A percentile compares a stretch with the other conserved stretches of the same genome.
Conservation (phyloP, 1,140 invertebrate genomes). For the Bathynomus jamesi region DNA sequence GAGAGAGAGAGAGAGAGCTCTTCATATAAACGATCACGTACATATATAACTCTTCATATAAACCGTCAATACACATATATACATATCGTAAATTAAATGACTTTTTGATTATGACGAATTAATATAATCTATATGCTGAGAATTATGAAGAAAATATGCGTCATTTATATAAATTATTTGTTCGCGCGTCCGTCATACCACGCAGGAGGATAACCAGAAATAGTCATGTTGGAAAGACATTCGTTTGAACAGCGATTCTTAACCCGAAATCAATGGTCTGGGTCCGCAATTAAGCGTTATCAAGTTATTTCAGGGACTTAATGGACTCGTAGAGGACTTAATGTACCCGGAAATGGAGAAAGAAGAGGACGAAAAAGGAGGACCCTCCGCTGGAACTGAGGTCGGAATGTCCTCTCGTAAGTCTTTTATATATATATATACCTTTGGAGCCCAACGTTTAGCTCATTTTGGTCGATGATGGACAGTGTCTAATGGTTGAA, state of each 20-base stretch:
- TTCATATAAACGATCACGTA: too few species aligned
- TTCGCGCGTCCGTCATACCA: not conserved
- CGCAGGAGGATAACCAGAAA: not conserved
- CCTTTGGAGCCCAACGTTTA: not conserved
- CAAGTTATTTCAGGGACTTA: not conserved
- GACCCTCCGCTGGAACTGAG: not conserved
- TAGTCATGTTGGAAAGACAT: not conserved
- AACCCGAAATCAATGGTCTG: not conserved
- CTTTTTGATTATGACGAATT: not conserved
- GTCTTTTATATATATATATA: too few species aligned
- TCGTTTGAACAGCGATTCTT: not conserved
- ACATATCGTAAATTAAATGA: not conserved
- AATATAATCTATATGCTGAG: not conserved
- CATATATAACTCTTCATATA: too few species aligned
- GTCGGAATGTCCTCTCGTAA: not conserved
- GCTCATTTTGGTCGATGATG: not conserved
- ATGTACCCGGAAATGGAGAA: not conserved
- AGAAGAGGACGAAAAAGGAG: not conserved
- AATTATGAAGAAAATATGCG: not conserved
- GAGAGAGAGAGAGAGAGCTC: too few species aligned
- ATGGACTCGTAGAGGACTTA: not conserved
- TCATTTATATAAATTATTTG: not conserved
- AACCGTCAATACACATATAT: too few species aligned
- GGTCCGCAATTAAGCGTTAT: not conserved
- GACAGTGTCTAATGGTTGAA: not conserved